phyloP scores from a whole-genome alignment of 2,888 invertebrate genomes.

The Schrankia costaestrigalis region DNA sequence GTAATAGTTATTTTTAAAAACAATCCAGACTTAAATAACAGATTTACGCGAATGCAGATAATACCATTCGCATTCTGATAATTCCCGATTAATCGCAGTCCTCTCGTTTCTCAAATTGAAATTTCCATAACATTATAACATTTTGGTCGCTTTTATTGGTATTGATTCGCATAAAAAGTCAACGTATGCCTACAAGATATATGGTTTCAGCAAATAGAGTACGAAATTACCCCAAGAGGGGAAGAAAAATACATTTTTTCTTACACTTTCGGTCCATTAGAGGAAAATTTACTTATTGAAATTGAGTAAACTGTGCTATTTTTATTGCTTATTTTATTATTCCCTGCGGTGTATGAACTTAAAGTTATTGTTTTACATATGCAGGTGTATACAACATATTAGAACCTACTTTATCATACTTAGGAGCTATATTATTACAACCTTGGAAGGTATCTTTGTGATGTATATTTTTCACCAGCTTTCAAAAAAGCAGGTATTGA shows the following conservation, averaged over 20 bases:
- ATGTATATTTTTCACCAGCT: too few relatives aligned
- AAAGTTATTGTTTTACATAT: too few relatives aligned
- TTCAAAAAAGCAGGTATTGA: too few relatives aligned
- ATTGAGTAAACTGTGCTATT: slow-evolving; percentile 3
- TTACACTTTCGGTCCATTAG: slow-evolving; percentile 10
- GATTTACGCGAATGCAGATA: too few relatives aligned
- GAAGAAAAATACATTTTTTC: slow-evolving; percentile 7
- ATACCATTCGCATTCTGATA: slow-evolving; percentile 4
- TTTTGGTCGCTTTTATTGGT: slow-evolving; percentile 20
- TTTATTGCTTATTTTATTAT: slow-evolving; percentile 1
- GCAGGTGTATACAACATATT: too few relatives aligned
- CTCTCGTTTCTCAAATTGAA: slow-evolving; percentile 18
- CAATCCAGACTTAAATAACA: too few relatives aligned
- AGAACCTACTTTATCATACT: too few relatives aligned
- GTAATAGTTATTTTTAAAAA: too few relatives aligned
- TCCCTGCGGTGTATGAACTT: too few relatives aligned
- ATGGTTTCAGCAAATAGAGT: slow-evolving; percentile 12
- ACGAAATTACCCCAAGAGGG: slow-evolving; percentile 1
- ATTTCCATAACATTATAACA: slow-evolving; percentile 26
- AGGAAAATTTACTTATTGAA: slow-evolving; percentile 10
- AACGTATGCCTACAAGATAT: slow-evolving; percentile 7
- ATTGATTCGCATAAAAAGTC: slow-evolving; percentile 27
- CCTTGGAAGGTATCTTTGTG: too few relatives aligned
- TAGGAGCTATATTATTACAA: too few relatives aligned
- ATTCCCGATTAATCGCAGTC: slow-evolving; percentile 16